Conservation (phyloP, 2,888 invertebrate genomes). For the Anaspis maculata region DNA sequence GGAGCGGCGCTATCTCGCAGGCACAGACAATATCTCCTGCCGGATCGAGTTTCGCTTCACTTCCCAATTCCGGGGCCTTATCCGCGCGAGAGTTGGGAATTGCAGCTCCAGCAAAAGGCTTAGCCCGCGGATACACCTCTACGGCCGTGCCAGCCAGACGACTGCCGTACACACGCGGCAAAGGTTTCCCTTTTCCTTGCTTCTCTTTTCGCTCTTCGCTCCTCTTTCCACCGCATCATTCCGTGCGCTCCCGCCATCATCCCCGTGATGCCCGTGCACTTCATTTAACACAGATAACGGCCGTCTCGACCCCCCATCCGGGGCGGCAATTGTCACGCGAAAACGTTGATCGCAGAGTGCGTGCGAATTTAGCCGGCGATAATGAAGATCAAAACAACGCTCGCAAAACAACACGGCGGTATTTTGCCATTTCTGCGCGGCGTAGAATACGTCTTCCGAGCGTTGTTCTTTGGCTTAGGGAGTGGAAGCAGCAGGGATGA, state of each 20-base stretch:
- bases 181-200: no score
- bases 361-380: conserved; percentile 38
- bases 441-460: no score
- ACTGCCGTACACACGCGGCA: no score
- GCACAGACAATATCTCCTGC: conserved; percentile 39
- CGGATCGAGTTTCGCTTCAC: conserved; percentile 41
- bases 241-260: conserved; percentile 4
- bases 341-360: conserved; percentile 37
- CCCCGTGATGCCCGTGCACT: conserved; percentile 30
- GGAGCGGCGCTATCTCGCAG: conserved; percentile 30
- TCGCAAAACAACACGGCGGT: no score
- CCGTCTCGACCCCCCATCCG: conserved; percentile 46
- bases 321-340: conserved; percentile 32
- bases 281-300: conserved; percentile 44
- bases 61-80: conserved; percentile 39
- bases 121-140: conserved; percentile 41
- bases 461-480: no score
- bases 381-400: conserved; percentile 38
- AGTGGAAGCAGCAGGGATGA: no score
- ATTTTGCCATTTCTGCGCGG: no score
- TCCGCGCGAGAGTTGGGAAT: conserved; percentile 36
- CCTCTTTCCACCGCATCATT: conserved; percentile 17
- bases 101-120: conserved; percentile 40
- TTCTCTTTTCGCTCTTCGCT: no score
- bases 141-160: no score